Percentiles rank a stretch among this genome's conserved stretches.
Conservation (phyloP, 2,888 invertebrate species). For the Sesia bembeciformis region DNA sequence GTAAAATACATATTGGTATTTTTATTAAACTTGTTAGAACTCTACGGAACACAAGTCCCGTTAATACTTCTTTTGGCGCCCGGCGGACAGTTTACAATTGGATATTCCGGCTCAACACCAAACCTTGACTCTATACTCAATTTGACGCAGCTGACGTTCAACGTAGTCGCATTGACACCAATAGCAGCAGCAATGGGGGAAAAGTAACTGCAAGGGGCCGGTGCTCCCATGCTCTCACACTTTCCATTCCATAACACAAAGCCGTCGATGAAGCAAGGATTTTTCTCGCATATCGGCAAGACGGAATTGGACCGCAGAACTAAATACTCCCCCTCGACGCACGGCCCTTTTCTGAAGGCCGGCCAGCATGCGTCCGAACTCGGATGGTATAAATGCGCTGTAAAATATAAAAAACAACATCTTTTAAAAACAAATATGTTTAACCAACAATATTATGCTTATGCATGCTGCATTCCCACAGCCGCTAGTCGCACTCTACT, state of each 20-base stretch:
- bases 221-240: slow-evolving; percentile 53
- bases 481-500: too few relatives aligned
- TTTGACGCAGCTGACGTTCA: slow-evolving; percentile 73
- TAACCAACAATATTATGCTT: too few relatives aligned
- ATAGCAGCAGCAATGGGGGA: slow-evolving; percentile 51
- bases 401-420: slow-evolving; percentile 15
- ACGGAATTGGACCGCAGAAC: slow-evolving; percentile 62
- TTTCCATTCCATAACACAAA: slow-evolving; percentile 51
- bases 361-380: slow-evolving; percentile 75
- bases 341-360: slow-evolving; percentile 79
- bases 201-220: slow-evolving; percentile 48
- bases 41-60: slow-evolving; percentile 30
- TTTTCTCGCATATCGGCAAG: slow-evolving; percentile 75
- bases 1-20: background rate
- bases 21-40: slow-evolving; percentile 2
- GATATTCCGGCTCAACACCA: slow-evolving; percentile 4
- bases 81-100: slow-evolving; percentile 22
- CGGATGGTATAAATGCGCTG: slow-evolving; percentile 77
- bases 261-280: slow-evolving; percentile 75
- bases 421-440: too few relatives aligned
- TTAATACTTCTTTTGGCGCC: slow-evolving; percentile 44
- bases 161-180: slow-evolving; percentile 75
- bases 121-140: slow-evolving; percentile 36
- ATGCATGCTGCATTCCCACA: too few relatives aligned
- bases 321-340: slow-evolving; percentile 68